These are phyloP conservation scores for Pteria penguin DNA, from an alignment of 2,888 invertebrate species.

Conservation along the genomic window DNA sequence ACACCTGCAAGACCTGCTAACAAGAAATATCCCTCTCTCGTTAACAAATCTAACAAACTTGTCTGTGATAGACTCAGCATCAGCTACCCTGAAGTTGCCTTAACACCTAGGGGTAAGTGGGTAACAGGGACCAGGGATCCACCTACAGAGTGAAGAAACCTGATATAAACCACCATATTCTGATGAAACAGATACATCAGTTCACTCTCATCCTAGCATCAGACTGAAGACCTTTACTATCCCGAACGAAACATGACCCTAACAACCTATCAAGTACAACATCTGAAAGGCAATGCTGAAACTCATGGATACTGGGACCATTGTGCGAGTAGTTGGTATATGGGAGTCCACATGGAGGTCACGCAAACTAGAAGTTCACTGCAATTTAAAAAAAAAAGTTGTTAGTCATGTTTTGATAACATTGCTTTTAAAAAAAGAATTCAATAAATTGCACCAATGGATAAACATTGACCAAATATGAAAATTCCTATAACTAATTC, in stretches of 20 bases:
- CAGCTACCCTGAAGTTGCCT: conserved; percentile 25
- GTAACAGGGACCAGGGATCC: conserved; percentile 27
- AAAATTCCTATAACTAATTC: too few relatives aligned
- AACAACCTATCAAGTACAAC: not conserved
- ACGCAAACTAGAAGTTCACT: conserved; percentile 10
- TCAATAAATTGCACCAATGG: too few relatives aligned
- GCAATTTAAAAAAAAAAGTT: too few relatives aligned
- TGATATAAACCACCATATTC: conserved; percentile 8
- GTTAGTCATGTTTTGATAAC: too few relatives aligned
- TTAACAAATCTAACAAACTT: conserved; percentile 23
- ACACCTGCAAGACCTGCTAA: conserved; percentile 37
- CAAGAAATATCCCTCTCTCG: conserved; percentile 14
- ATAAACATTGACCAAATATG: too few relatives aligned
- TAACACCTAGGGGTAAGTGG: conserved; percentile 35
- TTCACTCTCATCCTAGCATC: conserved; percentile 12
- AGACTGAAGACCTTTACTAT: conserved; percentile 14
- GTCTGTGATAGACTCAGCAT: conserved; percentile 31
- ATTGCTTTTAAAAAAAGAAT: too few relatives aligned
- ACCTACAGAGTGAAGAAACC: conserved; percentile 5
- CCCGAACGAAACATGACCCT: not conserved
- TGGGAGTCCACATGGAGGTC: too few relatives aligned
- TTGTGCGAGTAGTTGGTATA: conserved; percentile 5
- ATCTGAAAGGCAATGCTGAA: not conserved
- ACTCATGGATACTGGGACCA: not conserved
- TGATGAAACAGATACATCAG: conserved; percentile 14